Evolutionary conservation across 2,888 invertebrate species (phyloP), one percentile per base, ranked within the genome.

Genomic region (Drepana falcataria): DNA sequence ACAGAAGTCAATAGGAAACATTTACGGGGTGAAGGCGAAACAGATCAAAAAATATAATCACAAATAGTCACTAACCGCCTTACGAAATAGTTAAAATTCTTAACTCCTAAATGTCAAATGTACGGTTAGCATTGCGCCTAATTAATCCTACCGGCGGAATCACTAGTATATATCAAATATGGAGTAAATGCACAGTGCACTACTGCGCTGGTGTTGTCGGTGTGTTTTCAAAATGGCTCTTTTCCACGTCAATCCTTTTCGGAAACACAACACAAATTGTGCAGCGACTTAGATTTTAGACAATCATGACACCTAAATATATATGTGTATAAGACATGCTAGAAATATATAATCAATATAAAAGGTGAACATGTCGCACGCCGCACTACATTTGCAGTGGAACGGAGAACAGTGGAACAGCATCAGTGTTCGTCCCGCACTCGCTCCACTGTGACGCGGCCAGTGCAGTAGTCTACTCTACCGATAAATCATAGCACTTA

Each of bases 201-300:
- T 81, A 83, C 84, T 84, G 69, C 82, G 77, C 77, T 73, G 84
- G 81, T 64, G 69, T 75, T 79, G 92, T 94, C 95, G 95, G 95
- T 95, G 95, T 95, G 95, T 94, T 94, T 95, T 94, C 94, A 93
- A 94, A 95, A 94, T 95, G 95, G 95, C 95, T 95, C 95, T 95
- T 95, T 95, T 95, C 95, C 95, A 88, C 92, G 85, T 86, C 85
- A 90, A 92, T 94, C 93, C 94, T 95, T 94, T 94, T 94, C 94
- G 93, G 94, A 95, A 95, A 95, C 95, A 95, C 95, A 95, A 95
- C 95, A 96, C 95, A 95, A 95, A 93, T 72, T 83, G 91, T 87
- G 89, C 90, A 83, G 85, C 83, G 82, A 77, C 81, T 63, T 75
- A 73, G 77, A 70, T 64, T 21, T 21, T 21, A 21, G 59, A 59